Evolutionary conservation across 2,113 vertebrate genomes (phyloP), one percentile per base, ranked within the genome.

Genomic region (Tamias sibiricus): DNA sequence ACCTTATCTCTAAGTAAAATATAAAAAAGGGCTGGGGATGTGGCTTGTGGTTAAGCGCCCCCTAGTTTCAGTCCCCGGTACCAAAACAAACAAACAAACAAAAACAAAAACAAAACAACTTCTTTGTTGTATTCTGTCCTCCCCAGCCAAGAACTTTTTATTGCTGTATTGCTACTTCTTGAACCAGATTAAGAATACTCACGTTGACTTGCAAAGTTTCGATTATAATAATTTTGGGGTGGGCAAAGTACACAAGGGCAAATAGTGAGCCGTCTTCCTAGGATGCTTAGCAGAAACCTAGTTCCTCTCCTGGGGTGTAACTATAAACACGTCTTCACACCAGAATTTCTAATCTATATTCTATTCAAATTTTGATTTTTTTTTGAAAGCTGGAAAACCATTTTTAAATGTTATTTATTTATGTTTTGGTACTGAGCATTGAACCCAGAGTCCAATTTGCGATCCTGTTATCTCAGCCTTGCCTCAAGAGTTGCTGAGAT

Each of bases 141-240:
- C 13, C 17, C 40, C 49, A 77, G 83, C 28, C 24, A 17, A 87
- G 52, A 86, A 74, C 22, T 0, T 75, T 52, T 90, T 85, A 26
- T 28, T 95, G 19, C 35, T 93, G 13, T 76, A 1, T n/a, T 93
- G 54, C 68, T 83, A 44, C 20, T 6, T 79, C 42, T 69, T 52
- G 52, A 94, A 87, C 40, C 44, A 91, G 44, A 86, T 92, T 71
- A 87, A 59, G 57, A 81, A 76, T 66, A 75, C 32, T 90, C 6
- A 59, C 2, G 6, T 54, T 94, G 76, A 91, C 62, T 94, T 62
- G 84, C 28, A 89, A 22, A 47, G 6, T 81, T 95, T 87, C 81
- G 85, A 76, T 35, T 79, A 64, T 44, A 66, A 74, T 59, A 59
- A 71, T 86, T 94, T 90, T 71, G 71, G 22, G 59, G 69, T 12